These are phyloP conservation scores for Phorcus lineatus DNA, from an alignment of 2,888 invertebrate species.

Conservation along the genomic window DNA sequence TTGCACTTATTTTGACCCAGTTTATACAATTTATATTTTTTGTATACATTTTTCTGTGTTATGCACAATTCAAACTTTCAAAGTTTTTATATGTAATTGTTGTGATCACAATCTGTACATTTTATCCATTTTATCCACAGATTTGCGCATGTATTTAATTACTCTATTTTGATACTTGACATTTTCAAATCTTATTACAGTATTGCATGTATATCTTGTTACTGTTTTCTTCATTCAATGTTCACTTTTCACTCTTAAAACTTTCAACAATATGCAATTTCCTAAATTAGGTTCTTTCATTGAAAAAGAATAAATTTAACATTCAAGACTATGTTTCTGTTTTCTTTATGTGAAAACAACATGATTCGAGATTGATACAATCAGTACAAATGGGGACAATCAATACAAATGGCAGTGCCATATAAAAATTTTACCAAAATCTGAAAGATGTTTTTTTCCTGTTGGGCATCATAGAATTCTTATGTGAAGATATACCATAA, in stretches of 20 bases:
- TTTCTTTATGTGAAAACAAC: too few species aligned
- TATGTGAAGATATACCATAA: too few species aligned
- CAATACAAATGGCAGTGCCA: too few species aligned
- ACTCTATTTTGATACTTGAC: conserved; percentile 20
- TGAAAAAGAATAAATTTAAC: too few species aligned
- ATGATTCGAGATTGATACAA: too few species aligned
- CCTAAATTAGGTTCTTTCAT: not conserved
- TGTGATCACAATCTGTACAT: not conserved
- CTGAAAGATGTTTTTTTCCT: too few species aligned
- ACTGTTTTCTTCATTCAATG: not conserved
- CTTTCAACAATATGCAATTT: conserved; percentile 20
- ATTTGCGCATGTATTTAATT: conserved; percentile 6
- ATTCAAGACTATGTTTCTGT: too few species aligned
- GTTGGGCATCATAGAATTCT: too few species aligned
- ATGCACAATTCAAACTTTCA: conserved; percentile 14
- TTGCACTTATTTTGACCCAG: conserved; percentile 11
- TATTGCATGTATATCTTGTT: not conserved
- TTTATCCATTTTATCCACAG: conserved; percentile 1
- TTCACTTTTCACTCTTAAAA: not conserved
- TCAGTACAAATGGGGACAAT: too few species aligned
- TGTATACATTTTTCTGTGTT: conserved; percentile 20
- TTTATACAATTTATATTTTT: conserved; percentile 21
- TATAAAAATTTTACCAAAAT: too few species aligned
- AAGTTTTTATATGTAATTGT: not conserved
- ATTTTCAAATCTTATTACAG: conserved; percentile 11